phyloP scores from a whole-genome alignment of 1,140 invertebrate species.

The Drosophila biarmipes region DNA sequence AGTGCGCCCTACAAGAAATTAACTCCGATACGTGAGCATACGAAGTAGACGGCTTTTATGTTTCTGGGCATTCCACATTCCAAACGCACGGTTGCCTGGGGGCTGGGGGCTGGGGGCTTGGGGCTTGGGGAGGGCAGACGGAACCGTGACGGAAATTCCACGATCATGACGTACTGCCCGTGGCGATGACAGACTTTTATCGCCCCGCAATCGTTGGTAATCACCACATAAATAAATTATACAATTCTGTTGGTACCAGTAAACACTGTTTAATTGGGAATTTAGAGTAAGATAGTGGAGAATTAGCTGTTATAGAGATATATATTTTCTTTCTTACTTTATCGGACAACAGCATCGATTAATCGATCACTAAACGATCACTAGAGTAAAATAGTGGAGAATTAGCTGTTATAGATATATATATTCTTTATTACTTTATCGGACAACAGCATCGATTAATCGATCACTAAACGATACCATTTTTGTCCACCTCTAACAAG shows the following conservation, averaged over 20 bases:
- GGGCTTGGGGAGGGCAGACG: slow-evolving; percentile 6
- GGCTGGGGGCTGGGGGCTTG: background rate
- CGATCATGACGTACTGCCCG: slow-evolving; percentile 40
- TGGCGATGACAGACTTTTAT: slow-evolving; percentile 30
- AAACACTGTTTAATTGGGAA: background rate
- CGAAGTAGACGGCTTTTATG: slow-evolving; percentile 55
- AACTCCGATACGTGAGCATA: slow-evolving; percentile 69
- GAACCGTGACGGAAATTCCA: slow-evolving; percentile 40
- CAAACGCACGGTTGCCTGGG: background rate
- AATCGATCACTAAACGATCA: too few species aligned
- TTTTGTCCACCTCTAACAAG: background rate
- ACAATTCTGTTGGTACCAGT: background rate
- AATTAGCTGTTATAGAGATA: too few species aligned
- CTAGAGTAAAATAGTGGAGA: too few species aligned
- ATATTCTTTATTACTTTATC: too few species aligned
- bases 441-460: too few species aligned
- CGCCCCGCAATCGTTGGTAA: slow-evolving; percentile 8
- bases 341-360: too few species aligned
- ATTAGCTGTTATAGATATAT: too few species aligned
- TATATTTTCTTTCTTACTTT: too few species aligned
- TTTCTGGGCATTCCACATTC: slow-evolving; percentile 50
- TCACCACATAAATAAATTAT: slow-evolving; percentile 15
- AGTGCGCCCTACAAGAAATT: slow-evolving; percentile 68
- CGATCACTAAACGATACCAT: too few species aligned
- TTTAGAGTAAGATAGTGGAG: too few species aligned